Percentiles rank a stretch among this genome's conserved stretches.
These are phyloP conservation scores for Zeugodacus cucurbitae DNA, from an alignment of 1,140 invertebrate species.

Conservation along the genomic window DNA sequence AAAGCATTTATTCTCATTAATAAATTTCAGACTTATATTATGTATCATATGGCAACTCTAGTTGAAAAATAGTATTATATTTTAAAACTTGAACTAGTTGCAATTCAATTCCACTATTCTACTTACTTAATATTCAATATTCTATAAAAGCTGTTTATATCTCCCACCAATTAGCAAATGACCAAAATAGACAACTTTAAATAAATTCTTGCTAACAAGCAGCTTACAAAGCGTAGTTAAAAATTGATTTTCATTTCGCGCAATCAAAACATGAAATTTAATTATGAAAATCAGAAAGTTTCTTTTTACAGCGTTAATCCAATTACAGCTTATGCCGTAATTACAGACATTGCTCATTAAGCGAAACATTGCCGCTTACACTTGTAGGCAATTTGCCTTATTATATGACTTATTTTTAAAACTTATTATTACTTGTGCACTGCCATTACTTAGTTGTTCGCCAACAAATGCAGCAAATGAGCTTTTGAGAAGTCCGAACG, in stretches of 20 bases:
- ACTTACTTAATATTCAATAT: neutral
- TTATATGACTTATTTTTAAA: neutral
- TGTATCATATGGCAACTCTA: too few species aligned
- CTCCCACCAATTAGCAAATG: neutral
- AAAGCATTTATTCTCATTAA: too few species aligned
- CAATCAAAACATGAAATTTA: conserved; percentile 1
- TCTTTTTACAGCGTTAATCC: neutral
- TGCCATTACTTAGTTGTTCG: neutral
- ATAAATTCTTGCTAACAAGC: neutral
- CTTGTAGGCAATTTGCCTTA: neutral
- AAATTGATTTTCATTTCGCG: neutral
- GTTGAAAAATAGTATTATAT: too few species aligned
- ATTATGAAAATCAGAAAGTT: neutral
- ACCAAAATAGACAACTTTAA: neutral
- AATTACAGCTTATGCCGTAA: neutral
- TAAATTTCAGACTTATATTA: too few species aligned
- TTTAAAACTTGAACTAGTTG: neutral
- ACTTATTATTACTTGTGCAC: neutral
- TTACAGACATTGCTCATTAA: neutral
- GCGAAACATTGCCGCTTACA: neutral
- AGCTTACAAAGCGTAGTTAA: neutral
- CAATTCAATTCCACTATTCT: neutral
- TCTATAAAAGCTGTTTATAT: neutral
- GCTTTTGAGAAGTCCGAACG: neutral
- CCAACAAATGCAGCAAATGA: neutral